Evolutionary conservation across 23 tunicate species (phyloP).

Genomic region (Halocynthia aurantium): DNA sequence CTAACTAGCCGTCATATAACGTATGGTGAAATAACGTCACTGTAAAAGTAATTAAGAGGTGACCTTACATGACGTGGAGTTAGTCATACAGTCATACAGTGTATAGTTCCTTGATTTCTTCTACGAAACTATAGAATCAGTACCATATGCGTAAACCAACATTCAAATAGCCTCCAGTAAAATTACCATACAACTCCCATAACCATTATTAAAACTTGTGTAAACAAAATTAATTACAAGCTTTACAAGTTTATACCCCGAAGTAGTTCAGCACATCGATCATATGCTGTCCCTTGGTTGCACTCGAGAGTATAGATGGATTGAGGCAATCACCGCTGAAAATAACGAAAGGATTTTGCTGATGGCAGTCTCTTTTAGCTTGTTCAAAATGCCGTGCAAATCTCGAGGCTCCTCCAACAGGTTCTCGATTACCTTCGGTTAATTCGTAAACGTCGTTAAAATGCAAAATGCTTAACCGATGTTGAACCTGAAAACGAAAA

Average conservation of each 20-base stretch:
- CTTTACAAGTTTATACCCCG: conserved; percentile 24
- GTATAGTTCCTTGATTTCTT: too few relatives aligned
- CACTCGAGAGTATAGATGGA: conserved; percentile 84
- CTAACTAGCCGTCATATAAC: too few relatives aligned
- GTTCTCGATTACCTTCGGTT: conserved; percentile 45
- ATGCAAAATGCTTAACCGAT: conserved; percentile 56
- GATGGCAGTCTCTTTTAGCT: not conserved
- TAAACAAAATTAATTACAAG: too few relatives aligned
- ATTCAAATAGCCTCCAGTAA: too few relatives aligned
- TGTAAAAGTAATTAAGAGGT: too few relatives aligned
- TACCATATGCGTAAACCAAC: too few relatives aligned
- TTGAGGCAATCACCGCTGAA: conserved; percentile 89
- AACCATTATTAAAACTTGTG: too few relatives aligned
- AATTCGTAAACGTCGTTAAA: conserved; percentile 96
- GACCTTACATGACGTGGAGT: too few relatives aligned
- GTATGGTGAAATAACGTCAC: too few relatives aligned
- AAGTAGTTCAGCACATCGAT: conserved; percentile 66
- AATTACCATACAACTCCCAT: too few relatives aligned
- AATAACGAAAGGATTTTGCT: conserved; percentile 53
- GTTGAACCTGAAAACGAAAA: conserved; percentile 17
- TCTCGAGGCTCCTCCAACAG: conserved; percentile 79
- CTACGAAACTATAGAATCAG: too few relatives aligned
- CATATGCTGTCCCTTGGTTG: conserved; percentile 89
- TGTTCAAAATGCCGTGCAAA: conserved; percentile 16
- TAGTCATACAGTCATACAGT: too few relatives aligned